Conservation (phyloP, 37 sponge, comb jelly and placozoan genomes). For the Diacarnus erythraeanus region DNA sequence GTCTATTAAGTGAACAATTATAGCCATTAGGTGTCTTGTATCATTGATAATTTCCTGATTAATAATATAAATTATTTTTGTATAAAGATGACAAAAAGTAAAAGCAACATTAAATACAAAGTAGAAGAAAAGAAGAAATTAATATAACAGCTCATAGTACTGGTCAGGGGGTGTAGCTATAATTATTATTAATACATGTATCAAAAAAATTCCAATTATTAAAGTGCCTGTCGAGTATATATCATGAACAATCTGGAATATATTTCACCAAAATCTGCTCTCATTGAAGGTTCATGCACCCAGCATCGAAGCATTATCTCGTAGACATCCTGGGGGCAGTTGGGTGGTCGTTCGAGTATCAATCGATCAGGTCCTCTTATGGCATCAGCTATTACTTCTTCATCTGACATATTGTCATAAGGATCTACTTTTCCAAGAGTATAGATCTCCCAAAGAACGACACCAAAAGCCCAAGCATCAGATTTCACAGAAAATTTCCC, state of each 20-base stretch:
- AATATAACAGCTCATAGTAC: no score
- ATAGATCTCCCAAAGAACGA: conserved; percentile 83
- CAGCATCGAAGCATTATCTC: conserved; percentile 73
- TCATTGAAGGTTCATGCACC: conserved; percentile 65
- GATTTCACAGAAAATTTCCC: conserved; percentile 87
- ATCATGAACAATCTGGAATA: conserved; percentile 63
- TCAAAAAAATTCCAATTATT: conserved; percentile 2
- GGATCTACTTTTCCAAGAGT: conserved; percentile 75
- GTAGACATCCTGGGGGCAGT: conserved; percentile 66
- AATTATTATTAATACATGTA: no score
- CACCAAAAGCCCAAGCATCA: conserved; percentile 88
- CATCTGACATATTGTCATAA: conserved; percentile 76
- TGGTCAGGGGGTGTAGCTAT: background rate
- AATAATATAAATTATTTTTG: no score
- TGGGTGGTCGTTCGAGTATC: conserved; percentile 33
- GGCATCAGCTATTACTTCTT: conserved; percentile 86
- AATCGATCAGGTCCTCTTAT: conserved; percentile 59
- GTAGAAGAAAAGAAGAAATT: no score
- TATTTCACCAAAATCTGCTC: conserved; percentile 71
- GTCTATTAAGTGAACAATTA: no score
- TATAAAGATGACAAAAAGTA: no score
- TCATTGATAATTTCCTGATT: no score
- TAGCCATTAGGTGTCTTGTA: no score
- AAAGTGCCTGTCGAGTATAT: conserved; percentile 61
- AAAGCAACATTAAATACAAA: no score